Base-by-base conservation (phyloP, 2,797 vertebrate genomes). In the Cygnus olor region DNA sequence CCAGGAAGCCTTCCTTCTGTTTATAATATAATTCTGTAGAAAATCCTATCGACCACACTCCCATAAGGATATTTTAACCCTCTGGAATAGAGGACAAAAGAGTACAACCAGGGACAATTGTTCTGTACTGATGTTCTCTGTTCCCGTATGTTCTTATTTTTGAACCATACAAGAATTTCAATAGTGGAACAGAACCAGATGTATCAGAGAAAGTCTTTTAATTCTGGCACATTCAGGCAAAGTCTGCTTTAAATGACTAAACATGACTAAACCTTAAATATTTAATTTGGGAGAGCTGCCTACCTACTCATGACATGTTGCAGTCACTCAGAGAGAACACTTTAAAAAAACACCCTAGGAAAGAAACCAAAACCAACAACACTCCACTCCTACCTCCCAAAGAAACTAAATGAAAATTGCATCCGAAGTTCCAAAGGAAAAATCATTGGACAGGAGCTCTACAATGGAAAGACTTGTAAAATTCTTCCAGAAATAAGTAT, bases 311-410 rank as follows among this genome's bases (percentile, higher is more conserved):
- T 78, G 49, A 93, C 51, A 86, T 60, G 25, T 27, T 80, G 47
- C 65, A 90, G 71, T 54, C 73, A 60, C 47, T 80, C 63, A 74
- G n/a, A 89, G 15, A 93, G 45, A 83, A 68, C 21, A 38, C 3
- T 69, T 68, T 0, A 16, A n/a, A 68, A 71, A 71, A 36, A 42
- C 61, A 68, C 40, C 40, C 21, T 65, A 92, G 47, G 68, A 91
- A 94, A 93, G 83, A 95, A 95, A 89, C 11, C 10, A 34, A 94
- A 82, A 54, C 68, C 89, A 97, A 81, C 9, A 61, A 53, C 49
- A 51, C 58, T 91, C 44, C 38, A 77, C 28, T 83, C 76, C 68
- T 65, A 65, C 36, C 21, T 92, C 78, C 78, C 56, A 24, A 73
- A 91, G 58, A 57, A 56, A 34, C 14, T 40, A 86, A 76, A 65